Conservation (phyloP, 35 echinoderm and acorn worm genomes). For the Antedon bifida region DNA sequence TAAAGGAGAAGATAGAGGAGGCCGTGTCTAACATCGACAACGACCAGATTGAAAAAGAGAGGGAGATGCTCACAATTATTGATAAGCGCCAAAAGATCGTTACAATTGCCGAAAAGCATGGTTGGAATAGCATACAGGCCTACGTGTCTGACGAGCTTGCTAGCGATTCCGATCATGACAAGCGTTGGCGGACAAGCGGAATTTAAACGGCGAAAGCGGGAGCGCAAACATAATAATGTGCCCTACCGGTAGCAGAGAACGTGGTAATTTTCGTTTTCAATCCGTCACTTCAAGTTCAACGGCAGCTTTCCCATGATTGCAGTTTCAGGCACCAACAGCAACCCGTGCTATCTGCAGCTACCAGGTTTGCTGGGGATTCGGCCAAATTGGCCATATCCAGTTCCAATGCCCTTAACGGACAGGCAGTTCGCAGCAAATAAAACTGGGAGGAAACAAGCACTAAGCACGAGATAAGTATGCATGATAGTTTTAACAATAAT, state of each 20-base stretch:
- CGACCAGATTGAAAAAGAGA: too few relatives aligned
- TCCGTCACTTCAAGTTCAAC: not conserved
- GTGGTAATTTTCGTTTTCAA: conserved; percentile 3
- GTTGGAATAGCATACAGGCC: not conserved
- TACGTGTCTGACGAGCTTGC: conserved; percentile 12
- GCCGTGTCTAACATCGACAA: too few relatives aligned
- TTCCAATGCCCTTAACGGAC: not conserved
- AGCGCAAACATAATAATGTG: not conserved
- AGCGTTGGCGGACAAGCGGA: conserved; percentile 7
- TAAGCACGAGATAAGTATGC: conserved; percentile 3
- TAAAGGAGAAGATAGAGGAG: too few relatives aligned
- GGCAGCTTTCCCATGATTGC: not conserved
- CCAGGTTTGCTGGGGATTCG: not conserved
- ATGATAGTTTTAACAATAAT: not conserved
- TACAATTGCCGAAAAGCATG: conserved; percentile 13
- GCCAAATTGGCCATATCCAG: not conserved
- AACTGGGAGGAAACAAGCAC: not conserved
- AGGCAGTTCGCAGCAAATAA: not conserved
- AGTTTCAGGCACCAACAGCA: not conserved
- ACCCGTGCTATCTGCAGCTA: not conserved
- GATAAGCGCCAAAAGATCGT: conserved; percentile 10
- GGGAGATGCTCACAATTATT: too few relatives aligned
- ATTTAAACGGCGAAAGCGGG: conserved; percentile 11
- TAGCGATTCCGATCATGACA: not conserved
- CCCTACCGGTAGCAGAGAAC: not conserved